phyloP scores from a whole-genome alignment of 2,797 vertebrate species.

The Vireo griseus region DNA sequence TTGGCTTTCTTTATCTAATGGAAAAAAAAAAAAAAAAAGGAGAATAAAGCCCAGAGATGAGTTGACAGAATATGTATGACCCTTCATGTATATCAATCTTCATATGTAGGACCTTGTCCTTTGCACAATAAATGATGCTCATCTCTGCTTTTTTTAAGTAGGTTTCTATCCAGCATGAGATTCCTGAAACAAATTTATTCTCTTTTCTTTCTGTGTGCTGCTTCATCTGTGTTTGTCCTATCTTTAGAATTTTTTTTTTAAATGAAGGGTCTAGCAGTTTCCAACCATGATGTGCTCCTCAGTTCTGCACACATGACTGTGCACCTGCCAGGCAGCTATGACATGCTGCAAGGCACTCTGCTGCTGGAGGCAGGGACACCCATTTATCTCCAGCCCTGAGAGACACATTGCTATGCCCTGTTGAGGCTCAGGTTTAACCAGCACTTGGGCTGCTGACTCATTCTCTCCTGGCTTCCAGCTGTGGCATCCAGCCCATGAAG shows the following conservation, averaged over 20 bases:
- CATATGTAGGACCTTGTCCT: neutral
- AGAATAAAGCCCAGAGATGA: neutral
- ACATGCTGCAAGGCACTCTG: neutral
- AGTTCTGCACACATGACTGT: neutral
- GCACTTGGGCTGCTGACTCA: neutral
- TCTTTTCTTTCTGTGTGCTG: neutral
- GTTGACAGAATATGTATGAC: neutral
- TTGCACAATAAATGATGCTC: neutral
- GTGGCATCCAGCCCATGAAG: neutral
- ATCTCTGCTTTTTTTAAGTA: neutral
- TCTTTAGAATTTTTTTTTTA: neutral
- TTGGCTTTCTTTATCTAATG: slow-evolving; percentile 44
- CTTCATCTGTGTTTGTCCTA: neutral
- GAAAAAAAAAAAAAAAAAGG: neutral
- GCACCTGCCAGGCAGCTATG: neutral
- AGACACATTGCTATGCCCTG: neutral
- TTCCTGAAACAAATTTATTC: neutral
- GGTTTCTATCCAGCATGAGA: neutral
- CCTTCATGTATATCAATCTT: neutral
- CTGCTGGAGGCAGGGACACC: neutral
- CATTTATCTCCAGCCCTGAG: neutral
- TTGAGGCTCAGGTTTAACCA: neutral
- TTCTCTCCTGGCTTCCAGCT: neutral
- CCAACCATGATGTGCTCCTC: neutral
- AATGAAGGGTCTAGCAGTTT: neutral